Percentiles rank a stretch among this genome's conserved stretches.
Evolutionary conservation across 2,888 invertebrate species (phyloP).

Genomic region (Thymelicus lineola): DNA sequence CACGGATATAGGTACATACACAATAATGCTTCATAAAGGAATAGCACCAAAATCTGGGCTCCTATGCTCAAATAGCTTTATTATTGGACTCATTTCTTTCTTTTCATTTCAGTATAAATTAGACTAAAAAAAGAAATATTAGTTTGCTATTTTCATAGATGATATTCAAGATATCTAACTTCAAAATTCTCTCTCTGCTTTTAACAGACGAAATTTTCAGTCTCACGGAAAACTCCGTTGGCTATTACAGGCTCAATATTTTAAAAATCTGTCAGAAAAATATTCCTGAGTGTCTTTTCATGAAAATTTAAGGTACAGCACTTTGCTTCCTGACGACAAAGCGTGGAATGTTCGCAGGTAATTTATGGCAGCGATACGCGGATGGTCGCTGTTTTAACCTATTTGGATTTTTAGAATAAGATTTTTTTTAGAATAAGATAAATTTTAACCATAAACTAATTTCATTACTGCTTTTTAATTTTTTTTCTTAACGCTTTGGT

Average conservation of each 20-base stretch:
- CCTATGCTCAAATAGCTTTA: too few relatives aligned
- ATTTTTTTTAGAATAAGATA: background rate
- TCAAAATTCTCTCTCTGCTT: constrained; percentile 3
- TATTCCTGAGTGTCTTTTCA: constrained; percentile 36
- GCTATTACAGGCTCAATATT: constrained; percentile 31
- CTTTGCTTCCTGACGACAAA: constrained; percentile 28
- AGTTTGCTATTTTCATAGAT: too few relatives aligned
- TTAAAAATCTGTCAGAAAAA: constrained; percentile 38
- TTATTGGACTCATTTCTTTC: too few relatives aligned
- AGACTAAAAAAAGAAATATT: background rate
- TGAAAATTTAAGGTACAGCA: constrained; percentile 37
- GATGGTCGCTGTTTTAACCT: background rate
- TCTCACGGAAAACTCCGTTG: constrained; percentile 7
- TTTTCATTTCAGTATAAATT: background rate
- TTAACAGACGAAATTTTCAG: constrained; percentile 7
- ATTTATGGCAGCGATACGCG: constrained; percentile 30
- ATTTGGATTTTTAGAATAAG: background rate
- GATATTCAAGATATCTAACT: background rate
- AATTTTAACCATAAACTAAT: too few relatives aligned
- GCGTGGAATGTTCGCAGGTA: constrained; percentile 19
- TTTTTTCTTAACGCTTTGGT: too few relatives aligned
- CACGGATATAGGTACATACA: too few relatives aligned
- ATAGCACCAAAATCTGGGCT: too few relatives aligned
- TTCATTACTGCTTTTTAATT: too few relatives aligned
- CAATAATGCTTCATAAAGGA: too few relatives aligned